Conservation (phyloP, 2,888 invertebrate genomes). For the Andrena haemorrhoa region DNA sequence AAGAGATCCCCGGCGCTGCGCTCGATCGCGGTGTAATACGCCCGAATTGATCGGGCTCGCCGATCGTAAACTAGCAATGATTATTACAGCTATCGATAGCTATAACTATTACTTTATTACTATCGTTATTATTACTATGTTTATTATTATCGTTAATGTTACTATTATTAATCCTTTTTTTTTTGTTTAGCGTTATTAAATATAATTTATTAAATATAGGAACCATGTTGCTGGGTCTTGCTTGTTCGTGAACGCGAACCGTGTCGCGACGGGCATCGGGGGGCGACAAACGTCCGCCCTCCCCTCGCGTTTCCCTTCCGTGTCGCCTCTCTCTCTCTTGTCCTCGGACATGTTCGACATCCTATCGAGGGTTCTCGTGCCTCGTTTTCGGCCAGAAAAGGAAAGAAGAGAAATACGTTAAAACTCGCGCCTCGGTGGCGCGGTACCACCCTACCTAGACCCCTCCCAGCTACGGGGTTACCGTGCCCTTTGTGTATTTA, state of each 20-base stretch:
- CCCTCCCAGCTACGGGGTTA: constrained; percentile 60
- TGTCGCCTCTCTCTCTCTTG: not conserved
- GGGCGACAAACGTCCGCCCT: constrained; percentile 11
- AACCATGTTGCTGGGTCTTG: constrained; percentile 84
- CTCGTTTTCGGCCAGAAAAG: constrained; percentile 3
- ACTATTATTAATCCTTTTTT: constrained; percentile 71
- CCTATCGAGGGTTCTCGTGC: constrained; percentile 14
- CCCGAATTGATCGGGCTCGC: constrained; percentile 39
- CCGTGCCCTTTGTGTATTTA: constrained; percentile 43
- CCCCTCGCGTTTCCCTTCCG: constrained; percentile 3
- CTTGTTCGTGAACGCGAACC: constrained; percentile 66
- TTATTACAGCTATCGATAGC: constrained; percentile 69
- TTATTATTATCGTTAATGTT: constrained; percentile 75
- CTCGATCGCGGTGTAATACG: constrained; percentile 34
- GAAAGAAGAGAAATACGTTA: constrained; percentile 38
- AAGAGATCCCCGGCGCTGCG: constrained; percentile 16
- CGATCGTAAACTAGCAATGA: constrained; percentile 53
- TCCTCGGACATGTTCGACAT: not conserved
- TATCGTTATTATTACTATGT: constrained; percentile 76
- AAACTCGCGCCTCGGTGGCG: constrained; percentile 38
- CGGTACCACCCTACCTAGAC: constrained; percentile 27
- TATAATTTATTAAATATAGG: constrained; percentile 84
- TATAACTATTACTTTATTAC: constrained; percentile 72
- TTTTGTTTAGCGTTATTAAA: constrained; percentile 79
- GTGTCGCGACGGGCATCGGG: constrained; percentile 62